Conservation (phyloP, 2,797 vertebrate species). For the Ammospiza maritima region DNA sequence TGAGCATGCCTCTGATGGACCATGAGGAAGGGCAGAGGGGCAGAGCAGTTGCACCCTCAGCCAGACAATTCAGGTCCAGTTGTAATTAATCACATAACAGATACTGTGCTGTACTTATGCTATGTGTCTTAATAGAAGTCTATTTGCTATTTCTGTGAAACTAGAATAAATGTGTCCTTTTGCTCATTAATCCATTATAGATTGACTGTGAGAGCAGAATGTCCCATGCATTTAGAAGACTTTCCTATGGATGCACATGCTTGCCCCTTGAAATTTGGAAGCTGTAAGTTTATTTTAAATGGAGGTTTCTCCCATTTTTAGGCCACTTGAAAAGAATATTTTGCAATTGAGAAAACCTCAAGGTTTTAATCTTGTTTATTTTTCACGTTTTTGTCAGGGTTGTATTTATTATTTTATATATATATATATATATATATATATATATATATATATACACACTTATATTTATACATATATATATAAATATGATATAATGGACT, state of each 20-base stretch:
- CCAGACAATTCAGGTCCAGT: background rate
- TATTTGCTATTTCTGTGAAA: constrained; percentile 49
- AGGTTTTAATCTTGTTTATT: background rate
- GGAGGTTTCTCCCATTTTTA: constrained; percentile 16
- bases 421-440: too few species aligned
- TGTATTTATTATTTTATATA: background rate
- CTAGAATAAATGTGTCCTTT: constrained; percentile 33
- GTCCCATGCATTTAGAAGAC: constrained; percentile 99
- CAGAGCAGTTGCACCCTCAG: background rate
- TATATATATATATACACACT: too few species aligned
- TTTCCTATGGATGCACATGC: constrained; percentile 99
- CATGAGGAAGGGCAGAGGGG: background rate
- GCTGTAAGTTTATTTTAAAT: constrained; percentile 89
- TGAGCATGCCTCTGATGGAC: background rate
- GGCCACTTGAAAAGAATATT: background rate
- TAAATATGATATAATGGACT: background rate
- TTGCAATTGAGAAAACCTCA: constrained; percentile 3
- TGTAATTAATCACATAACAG: background rate
- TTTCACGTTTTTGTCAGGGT: background rate
- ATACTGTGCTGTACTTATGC: background rate
- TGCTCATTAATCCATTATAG: constrained; percentile 73
- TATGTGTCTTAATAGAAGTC: background rate
- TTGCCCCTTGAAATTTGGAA: constrained; percentile 98
- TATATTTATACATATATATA: too few species aligned
- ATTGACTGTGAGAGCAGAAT: constrained; percentile 98